Evolutionary conservation across 2,797 vertebrate genomes (phyloP), one percentile per base, ranked within the genome.

Genomic region (Florisuga fusca): DNA sequence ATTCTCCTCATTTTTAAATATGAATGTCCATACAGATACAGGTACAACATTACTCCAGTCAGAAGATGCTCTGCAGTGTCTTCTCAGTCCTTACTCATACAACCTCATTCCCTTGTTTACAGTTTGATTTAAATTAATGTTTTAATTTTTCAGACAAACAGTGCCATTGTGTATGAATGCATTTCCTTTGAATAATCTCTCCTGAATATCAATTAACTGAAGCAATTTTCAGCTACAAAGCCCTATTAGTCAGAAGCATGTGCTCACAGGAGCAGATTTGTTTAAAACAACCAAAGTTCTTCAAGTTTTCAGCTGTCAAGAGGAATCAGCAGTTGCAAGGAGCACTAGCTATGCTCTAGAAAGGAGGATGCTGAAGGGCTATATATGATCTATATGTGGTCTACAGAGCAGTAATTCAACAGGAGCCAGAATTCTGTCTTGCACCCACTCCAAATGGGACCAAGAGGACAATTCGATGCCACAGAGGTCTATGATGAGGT

Each of bases 91-190:
- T 80, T 61, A 48, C 23, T 48, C 73, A 54, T 10, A 69, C 33
- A 80, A 43, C 41, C 58, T 73, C 85, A 79, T 73, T 33, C 83
- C 61, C 69, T 78, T 95, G 85, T 95, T 96, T 96, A 92, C 92
- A 84, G 33, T 91, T 95, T 93, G 84, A 92, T 97, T 96, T 96
- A 96, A 97, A 97, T 97, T 87, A 94, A 93, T 89, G 78, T 82
- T 97, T 95, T 95, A 96, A 89, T 96, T 96, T 95, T 86, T 92
- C 81, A 95, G 81, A 92, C 36, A 78, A 96, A 87, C 87, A 89
- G 54, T 89, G 85, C 63, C 84, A 89, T 94, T 94, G 94, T 94
- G 94, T 93, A 96, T 96, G 91, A 94, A 97, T 93, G 92, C 88
- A 92, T 89, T 86, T 87, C 87, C 80, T 54, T 33, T 54, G 61